Percentiles rank a stretch among this genome's conserved stretches.
Conservation (phyloP, 2,113 vertebrate genomes). For the Saccopteryx leptura region DNA sequence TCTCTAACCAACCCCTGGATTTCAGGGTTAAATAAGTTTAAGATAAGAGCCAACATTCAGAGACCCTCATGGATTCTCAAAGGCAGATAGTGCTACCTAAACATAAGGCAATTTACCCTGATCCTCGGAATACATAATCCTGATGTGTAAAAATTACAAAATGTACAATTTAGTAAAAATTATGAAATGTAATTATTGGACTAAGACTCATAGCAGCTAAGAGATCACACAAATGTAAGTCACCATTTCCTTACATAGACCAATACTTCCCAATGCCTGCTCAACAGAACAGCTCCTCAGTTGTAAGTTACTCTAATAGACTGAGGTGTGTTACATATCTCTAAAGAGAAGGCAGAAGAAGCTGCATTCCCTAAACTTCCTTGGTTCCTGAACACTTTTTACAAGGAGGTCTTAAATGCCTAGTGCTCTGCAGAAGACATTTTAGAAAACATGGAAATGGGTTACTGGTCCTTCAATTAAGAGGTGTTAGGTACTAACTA, state of each 20-base stretch:
- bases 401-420: not conserved
- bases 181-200: not conserved
- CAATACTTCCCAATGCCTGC: not conserved
- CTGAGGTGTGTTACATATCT: not conserved
- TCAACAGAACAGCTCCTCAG: not conserved
- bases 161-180: not conserved
- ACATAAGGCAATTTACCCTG: not conserved
- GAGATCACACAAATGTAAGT: not conserved
- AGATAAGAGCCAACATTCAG: not conserved
- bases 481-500: not conserved
- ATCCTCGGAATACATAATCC: not conserved
- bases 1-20: not conserved
- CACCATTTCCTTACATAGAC: not conserved
- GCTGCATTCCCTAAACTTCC: not conserved
- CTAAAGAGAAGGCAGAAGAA: not conserved
- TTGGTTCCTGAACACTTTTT: not conserved
- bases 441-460: not conserved
- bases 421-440: not conserved
- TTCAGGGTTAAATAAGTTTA: not conserved
- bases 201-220: not conserved
- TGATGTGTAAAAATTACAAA: not conserved
- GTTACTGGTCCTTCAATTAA: not conserved
- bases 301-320: not conserved
- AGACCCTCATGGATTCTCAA: not conserved
- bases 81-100: not conserved